Base-by-base conservation (phyloP, 2,113 vertebrate genomes). In the Nycticebus coucang region DNA sequence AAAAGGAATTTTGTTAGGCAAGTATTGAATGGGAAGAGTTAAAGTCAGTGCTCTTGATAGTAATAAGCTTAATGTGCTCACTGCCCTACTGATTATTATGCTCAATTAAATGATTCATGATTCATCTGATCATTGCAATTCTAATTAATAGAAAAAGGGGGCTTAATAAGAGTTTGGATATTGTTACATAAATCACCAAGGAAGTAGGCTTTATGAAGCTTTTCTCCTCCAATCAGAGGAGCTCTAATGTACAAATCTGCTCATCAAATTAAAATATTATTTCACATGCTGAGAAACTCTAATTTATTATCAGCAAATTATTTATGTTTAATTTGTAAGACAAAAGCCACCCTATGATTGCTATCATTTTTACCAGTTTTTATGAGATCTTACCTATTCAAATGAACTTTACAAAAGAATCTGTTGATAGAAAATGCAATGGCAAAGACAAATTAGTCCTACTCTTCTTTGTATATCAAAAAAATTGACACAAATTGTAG, bases 261-360 rank as follows among this genome's bases (percentile, higher is more conserved):
- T 84, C 45, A 87, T 90, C 66, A 92, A 93, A 81, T 83, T 95
- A 84, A 89, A 93, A 41, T 66, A 80, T 78, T 68, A 94, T 66
- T 93, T 82, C 28, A 72, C 22, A 88, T 81, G 41, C 53, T 78
- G 55, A 92, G 71, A 87, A 95, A 80, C 1, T 78, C 66, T 92
- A 84, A 92, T 55, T 92, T 87, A 84, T 91, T 94, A 62, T 1
- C 19, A 41, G 37, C 0, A 69, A 92, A 74, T 92, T 74, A 83
- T 89, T 87, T 87, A 82, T 92, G 30, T 11, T 86, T 93, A 35
- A 71, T 83, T 87, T 92, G 13, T 92, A 87, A 72, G 45, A 90
- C 87, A 41, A 87, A 85, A 83, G 30, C 1, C 1, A 50, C 50
- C 2, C 5, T 82, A 62, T 69, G 26, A 64, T 82, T 72, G 22